These are phyloP conservation scores for Synergus umbraculus DNA, from an alignment of 2,888 invertebrate genomes.

Conservation along the genomic window DNA sequence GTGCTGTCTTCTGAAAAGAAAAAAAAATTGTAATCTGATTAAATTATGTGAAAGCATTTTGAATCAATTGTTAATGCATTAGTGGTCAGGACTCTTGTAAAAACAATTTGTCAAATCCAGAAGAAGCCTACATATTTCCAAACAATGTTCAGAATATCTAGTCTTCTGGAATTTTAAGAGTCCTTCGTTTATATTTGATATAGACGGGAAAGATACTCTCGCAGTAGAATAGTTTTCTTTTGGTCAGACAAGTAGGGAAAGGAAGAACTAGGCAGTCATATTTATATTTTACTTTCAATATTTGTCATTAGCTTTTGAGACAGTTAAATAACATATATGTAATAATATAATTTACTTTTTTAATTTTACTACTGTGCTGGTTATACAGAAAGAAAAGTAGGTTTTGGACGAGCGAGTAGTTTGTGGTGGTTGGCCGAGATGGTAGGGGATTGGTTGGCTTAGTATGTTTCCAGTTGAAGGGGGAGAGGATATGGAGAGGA, in stretches of 20 bases:
- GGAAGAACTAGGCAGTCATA: background rate
- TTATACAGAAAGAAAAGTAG: constrained; percentile 65
- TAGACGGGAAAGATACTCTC: background rate
- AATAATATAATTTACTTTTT: background rate
- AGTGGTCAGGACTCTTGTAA: background rate
- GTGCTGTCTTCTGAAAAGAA: background rate
- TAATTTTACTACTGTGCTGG: constrained; percentile 23
- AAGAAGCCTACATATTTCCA: background rate
- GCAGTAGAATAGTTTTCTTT: background rate
- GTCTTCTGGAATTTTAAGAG: background rate
- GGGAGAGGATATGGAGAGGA: constrained; percentile 52
- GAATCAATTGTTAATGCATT: background rate
- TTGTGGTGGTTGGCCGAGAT: constrained; percentile 61
- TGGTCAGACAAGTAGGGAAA: background rate
- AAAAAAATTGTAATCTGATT: background rate
- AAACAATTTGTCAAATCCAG: background rate
- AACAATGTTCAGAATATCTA: too few species aligned
- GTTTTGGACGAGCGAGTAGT: constrained; percentile 60
- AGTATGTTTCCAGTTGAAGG: constrained; percentile 55
- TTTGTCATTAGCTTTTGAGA: background rate
- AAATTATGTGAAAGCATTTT: background rate
- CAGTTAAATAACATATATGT: background rate
- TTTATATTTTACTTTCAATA: constrained; percentile 12
- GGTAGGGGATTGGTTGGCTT: constrained; percentile 51
- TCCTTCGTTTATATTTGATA: background rate